Base-by-base conservation (phyloP, 2,113 vertebrate species). In the Passer domesticus region DNA sequence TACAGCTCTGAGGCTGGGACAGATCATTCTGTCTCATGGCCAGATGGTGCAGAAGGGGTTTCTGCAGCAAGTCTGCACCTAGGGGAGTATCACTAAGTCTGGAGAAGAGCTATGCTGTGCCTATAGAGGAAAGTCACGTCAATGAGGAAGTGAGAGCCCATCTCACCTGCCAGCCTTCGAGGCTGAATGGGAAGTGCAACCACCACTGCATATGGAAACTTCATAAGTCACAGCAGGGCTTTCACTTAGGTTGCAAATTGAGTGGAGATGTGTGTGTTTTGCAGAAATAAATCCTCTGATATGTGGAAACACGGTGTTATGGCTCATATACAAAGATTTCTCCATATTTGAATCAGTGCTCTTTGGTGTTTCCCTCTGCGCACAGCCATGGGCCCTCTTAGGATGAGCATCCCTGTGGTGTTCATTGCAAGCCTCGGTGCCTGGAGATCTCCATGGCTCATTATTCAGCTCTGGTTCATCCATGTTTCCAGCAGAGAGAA, bases 351-450 rank as follows among this genome's bases (percentile, higher is more conserved):
- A 7, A 16, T 53, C 28, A n/a, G 33, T 18, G 25, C 7, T 75
- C 4, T 31, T 82, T 0, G 2, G 52, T 33, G 14, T 60, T 84
- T 55, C 33, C 58, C 28, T 72, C 35, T 27, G 6, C 11, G 75
- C 13, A 60, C 15, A 73, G 15, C 5, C 2, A 19, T 10, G 50
- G 25, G 6, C 13, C 10, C 13, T 64, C 7, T 28, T 28, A 52
- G 62, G 27, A 59, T 1, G 2, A 49, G 10, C 22, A 41, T 1
- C 3, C 30, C 7, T 4, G 1, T 28, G 27, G 27, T 66, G 23
- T 16, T 85, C 60, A 55, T 10, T 53, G 60, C 47, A 66, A 28
- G 17, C 15, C 41, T 35, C 44, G 12, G 49, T 83, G 24, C 21
- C 62, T 49, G 49, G 53, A 49, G n/a, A n/a, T 21, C 19, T 72